Percentiles rank a stretch among this genome's conserved stretches.
phyloP scores from a whole-genome alignment of 64 coral and sea anemone species.

The Porites australiensis region DNA sequence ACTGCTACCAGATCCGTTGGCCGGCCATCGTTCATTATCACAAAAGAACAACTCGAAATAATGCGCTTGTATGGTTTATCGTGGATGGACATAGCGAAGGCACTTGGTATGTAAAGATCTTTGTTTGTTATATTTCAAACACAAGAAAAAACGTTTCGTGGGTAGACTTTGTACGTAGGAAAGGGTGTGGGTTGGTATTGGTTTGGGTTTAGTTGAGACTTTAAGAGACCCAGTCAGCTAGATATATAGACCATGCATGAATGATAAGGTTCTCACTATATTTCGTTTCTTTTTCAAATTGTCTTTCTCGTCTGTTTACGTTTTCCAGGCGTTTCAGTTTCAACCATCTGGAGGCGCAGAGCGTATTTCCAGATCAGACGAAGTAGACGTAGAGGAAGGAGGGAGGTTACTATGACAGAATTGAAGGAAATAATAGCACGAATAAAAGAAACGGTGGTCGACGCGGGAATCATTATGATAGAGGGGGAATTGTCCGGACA shows the following conservation, averaged over 20 bases:
- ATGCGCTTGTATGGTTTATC: conserved; percentile 21
- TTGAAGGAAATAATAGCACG: not conserved
- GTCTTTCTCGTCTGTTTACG: too few relatives aligned
- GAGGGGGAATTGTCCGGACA: not conserved
- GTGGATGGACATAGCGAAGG: conserved; percentile 48
- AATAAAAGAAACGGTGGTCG: not conserved
- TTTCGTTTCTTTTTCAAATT: too few relatives aligned
- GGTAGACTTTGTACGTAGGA: too few relatives aligned
- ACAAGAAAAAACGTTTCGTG: too few relatives aligned
- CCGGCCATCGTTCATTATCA: conserved; percentile 14
- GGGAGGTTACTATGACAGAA: not conserved
- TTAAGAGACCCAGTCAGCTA: too few relatives aligned
- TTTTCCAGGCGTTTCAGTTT: conserved; percentile 22
- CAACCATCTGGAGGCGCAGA: conserved; percentile 37
- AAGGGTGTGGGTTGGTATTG: too few relatives aligned
- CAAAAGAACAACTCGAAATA: conserved; percentile 33
- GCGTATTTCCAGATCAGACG: not conserved
- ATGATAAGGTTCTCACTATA: too few relatives aligned
- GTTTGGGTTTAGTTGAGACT: too few relatives aligned
- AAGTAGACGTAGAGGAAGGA: not conserved
- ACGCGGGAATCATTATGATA: conserved; percentile 38
- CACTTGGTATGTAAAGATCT: not conserved
- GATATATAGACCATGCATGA: too few relatives aligned
- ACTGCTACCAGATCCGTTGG: not conserved
- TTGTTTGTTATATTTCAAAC: not conserved